phyloP scores from a whole-genome alignment of 2,888 invertebrate genomes.

The Operophtera brumata region DNA sequence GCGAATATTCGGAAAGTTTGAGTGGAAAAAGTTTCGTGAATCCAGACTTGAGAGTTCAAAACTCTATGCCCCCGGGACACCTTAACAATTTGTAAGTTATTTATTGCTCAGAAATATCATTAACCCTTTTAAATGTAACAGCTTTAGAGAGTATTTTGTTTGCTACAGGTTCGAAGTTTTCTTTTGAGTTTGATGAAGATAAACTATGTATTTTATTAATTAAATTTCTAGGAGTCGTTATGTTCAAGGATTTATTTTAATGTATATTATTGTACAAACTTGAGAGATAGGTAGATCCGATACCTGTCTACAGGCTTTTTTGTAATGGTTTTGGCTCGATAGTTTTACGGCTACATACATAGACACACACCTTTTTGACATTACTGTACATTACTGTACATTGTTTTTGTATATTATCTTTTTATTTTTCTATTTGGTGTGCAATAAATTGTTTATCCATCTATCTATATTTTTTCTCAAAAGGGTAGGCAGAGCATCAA shows the following conservation, averaged over 20 bases:
- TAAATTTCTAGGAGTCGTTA: slow-evolving; percentile 9
- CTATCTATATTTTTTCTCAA: no score
- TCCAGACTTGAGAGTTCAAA: slow-evolving; percentile 48
- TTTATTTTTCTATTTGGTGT: no score
- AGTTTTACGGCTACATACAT: no score
- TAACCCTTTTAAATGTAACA: slow-evolving; percentile 71
- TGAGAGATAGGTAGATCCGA: no score
- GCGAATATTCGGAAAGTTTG: slow-evolving; percentile 71
- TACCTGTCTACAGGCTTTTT: no score
- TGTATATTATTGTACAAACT: no score
- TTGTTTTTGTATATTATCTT: no score
- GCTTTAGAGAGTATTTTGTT: slow-evolving; percentile 52
- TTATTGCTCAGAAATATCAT: slow-evolving; percentile 76
- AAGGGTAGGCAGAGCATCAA: no score
- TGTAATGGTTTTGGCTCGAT: no score
- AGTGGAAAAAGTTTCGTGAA: slow-evolving; percentile 76
- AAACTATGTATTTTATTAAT: slow-evolving; percentile 35
- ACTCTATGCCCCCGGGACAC: slow-evolving; percentile 68
- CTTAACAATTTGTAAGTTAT: slow-evolving; percentile 79
- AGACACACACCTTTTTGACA: no score
- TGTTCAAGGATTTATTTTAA: neutral
- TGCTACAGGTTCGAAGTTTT: slow-evolving; percentile 45
- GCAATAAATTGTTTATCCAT: no score
- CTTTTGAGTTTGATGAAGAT: slow-evolving; percentile 32
- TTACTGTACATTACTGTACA: no score